Base-by-base conservation (phyloP, 2,888 invertebrate species). In the Xestia ashworthii region DNA sequence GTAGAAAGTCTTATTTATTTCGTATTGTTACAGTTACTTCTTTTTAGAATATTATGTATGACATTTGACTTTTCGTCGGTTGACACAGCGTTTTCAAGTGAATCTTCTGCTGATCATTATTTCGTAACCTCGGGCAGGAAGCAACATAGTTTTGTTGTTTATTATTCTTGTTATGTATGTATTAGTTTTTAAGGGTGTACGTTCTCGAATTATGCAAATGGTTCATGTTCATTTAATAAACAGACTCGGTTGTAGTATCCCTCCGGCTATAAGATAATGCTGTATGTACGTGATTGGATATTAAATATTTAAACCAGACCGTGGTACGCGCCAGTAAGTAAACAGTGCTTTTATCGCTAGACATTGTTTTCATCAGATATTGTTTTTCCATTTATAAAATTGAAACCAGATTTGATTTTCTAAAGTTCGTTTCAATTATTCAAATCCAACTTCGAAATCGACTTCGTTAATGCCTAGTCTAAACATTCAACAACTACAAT, bases 181-280 rank as follows among this genome's bases (percentile, higher is more conserved):
- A 75, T 77, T 80, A 9, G 68, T 85, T 77, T 86, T 73, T 82
- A 84, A 78, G 70, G 53, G 62, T 72, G 38, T 70, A 67, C 46
- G 68, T n/a, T 48, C 62, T 14, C n/a, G 44, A 65, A 71, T 73
- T 74, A 73, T 22, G 48, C 58, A 74, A 66, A 60, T 70, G 22
- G 71, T 46, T 55, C 67, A n/a, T 83, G 67, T 78, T 73, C 60
- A 78, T 74, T 78, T 66, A 84, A 81, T 83, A 84, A 81, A 84
- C 81, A 68, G 60, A 82, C 72, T 81, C 66, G 22, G 74, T 53
- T 77, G 58, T 66, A 83, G 66, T 62, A 67, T 9, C 71, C 46
- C 55, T 22, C 38, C 58, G 12, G 69, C 22, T 73, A 64, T 64
- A 74, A 66, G 68, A 75, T 74, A 69, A 80, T 76, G 32, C 69